Evolutionary conservation across 2,797 vertebrate species (phyloP).

Genomic region (Sphaeramia orbicularis): DNA sequence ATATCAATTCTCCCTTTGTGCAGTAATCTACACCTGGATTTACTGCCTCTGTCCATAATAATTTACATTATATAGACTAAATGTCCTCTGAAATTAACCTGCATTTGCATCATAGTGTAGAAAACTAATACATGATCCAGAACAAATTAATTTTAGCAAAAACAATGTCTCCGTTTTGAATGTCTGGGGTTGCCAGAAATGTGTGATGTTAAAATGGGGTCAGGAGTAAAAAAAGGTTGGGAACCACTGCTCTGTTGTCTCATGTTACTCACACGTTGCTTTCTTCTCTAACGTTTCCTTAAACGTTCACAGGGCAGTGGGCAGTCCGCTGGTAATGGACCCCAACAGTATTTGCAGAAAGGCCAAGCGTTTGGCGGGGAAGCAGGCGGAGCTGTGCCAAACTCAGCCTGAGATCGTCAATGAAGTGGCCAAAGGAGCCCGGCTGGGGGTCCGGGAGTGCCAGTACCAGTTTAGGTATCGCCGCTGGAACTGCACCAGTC

Average conservation of each 20-base stretch:
- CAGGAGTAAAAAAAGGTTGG: no score
- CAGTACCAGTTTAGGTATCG: slow-evolving; percentile 98
- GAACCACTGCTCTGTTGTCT: slow-evolving; percentile 13
- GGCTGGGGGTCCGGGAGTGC: slow-evolving; percentile 95
- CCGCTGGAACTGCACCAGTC: slow-evolving; percentile 98
- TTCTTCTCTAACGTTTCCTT: slow-evolving; percentile 25
- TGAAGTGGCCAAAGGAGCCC: slow-evolving; percentile 95
- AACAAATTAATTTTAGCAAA: no score
- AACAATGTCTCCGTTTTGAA: no score
- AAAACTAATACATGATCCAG: no score
- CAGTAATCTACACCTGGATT: no score
- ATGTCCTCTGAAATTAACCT: no score
- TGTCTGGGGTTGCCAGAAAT: no score
- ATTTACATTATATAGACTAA: no score
- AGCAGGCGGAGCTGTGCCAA: slow-evolving; percentile 96
- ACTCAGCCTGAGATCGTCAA: slow-evolving; percentile 96
- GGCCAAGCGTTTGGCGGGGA: slow-evolving; percentile 93
- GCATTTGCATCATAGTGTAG: no score
- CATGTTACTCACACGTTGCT: slow-evolving; percentile 4
- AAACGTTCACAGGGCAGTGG: slow-evolving; percentile 92
- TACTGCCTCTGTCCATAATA: no score
- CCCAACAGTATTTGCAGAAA: slow-evolving; percentile 99
- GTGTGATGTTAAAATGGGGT: no score
- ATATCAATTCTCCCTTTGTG: no score
- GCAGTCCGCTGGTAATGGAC: slow-evolving; percentile 99